Conservation (phyloP, 1,140 invertebrate genomes). For the Polyergus mexicanus region DNA sequence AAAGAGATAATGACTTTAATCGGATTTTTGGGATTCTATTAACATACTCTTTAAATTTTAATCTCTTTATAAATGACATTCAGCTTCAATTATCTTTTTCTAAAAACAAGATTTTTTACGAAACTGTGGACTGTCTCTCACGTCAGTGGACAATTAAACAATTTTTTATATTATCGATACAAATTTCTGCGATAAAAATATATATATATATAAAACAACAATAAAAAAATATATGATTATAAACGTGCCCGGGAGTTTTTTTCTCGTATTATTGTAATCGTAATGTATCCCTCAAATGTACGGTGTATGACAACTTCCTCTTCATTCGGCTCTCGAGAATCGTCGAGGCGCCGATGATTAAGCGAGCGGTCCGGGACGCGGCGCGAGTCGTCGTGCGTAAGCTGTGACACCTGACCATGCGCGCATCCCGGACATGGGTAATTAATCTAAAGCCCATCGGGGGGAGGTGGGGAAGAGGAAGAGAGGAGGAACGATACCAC, state of each 20-base stretch:
- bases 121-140: neutral
- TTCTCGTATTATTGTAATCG: neutral
- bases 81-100: neutral
- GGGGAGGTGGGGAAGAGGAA: no score
- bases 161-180: neutral
- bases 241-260: neutral
- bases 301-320: neutral
- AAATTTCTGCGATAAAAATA: neutral
- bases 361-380: conserved; percentile 45
- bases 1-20: neutral
- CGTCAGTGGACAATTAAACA: neutral
- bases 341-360: conserved; percentile 46
- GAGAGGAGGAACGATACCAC: conserved; percentile 63
- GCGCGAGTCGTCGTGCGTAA: conserved; percentile 53
- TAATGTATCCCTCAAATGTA: neutral
- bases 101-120: neutral
- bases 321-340: conserved; percentile 21
- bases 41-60: neutral
- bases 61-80: neutral
- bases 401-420: conserved; percentile 65
- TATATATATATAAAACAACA: neutral
- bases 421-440: conserved; percentile 73
- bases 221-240: neutral
- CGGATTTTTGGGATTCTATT: neutral
- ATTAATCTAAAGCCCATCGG: conserved; percentile 82